Evolutionary conservation across 2,888 invertebrate species (phyloP), one percentile per base, ranked within the genome.

Genomic region (Caenorhabditis imperialis): DNA sequence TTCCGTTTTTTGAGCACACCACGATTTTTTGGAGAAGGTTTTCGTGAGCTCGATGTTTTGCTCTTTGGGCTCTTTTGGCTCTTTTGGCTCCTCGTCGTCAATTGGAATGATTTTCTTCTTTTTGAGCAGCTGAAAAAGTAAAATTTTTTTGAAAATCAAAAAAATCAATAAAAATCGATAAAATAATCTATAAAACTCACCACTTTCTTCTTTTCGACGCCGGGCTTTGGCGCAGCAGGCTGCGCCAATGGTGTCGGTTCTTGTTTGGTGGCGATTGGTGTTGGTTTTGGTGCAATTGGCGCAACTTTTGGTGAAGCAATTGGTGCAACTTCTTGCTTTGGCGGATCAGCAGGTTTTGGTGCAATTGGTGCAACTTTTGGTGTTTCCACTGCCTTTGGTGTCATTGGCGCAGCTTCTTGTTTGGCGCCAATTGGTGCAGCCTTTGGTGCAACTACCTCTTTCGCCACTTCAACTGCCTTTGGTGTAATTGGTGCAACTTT

Each of bases 171-270:
- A n/a, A 42, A 42, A 12, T 42, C 20, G 10, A n/a, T 18, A 42
- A 42, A 42, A 30, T 18, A 10, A 40, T 37, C 8, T 1, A 10
- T 4, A n/a, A 6, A 25, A 54, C 44, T 51, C 18, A 60, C 69
- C 40, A 47, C 47, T 69, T 53, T 60, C 16, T 69, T 69, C 47
- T 69, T 69, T 25, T 60, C 58, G 7, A 60, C 45, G 23, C 58
- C 69, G 2, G 53, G 60, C 18, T 51, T 55, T 7, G 63, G 38
- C 2, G 37, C 37, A 22, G 20, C 23, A 44, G 53, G 22, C 14
- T 25, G 14, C 5, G 12, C 50, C 33, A 23, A 14, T 25, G 18
- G n/a, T n/a, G n/a, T n/a, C n/a, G n/a, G n/a, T n/a, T n/a, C n/a
- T n/a, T n/a, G n/a, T n/a, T n/a, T n/a, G n/a, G n/a, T n/a, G n/a